Percentiles rank a stretch among this genome's conserved stretches.
phyloP scores from a whole-genome alignment of 2,888 invertebrate genomes.

The Quadroppia sp. region DNA sequence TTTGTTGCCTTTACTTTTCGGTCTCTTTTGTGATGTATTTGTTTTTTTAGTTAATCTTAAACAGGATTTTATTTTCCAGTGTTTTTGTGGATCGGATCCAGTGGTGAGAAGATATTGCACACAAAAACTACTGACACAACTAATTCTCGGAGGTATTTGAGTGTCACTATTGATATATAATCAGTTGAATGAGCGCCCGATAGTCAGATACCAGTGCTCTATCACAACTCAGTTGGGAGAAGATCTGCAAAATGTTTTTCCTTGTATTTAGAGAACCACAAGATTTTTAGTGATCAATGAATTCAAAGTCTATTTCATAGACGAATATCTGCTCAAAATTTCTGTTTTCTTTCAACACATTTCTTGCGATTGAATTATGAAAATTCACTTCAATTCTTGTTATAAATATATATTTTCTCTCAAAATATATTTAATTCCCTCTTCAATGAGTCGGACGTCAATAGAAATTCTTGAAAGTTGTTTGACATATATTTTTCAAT shows the following conservation, averaged over 20 bases:
- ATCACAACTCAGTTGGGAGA: neutral
- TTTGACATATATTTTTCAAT: constrained; percentile 19
- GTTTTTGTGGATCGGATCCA: neutral
- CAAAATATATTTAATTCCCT: neutral
- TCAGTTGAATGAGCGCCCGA: constrained; percentile 15
- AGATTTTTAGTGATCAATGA: no score
- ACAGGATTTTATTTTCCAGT: neutral
- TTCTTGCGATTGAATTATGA: neutral
- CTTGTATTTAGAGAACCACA: no score
- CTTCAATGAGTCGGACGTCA: neutral
- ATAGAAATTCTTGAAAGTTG: neutral
- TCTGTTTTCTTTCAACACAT: neutral
- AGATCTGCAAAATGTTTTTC: neutral
- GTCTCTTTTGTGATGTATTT: neutral
- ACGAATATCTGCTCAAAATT: no score
- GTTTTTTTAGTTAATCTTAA: neutral
- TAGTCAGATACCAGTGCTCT: neutral
- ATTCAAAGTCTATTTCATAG: neutral
- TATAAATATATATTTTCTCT: neutral
- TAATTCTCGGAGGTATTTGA: constrained; percentile 21
- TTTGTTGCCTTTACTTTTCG: neutral
- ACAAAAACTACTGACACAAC: constrained; percentile 17
- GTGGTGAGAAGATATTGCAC: neutral
- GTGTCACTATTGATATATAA: constrained; percentile 36
- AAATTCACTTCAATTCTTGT: neutral